These are phyloP conservation scores for Gallinago nigripennis DNA, from an alignment of 2,797 vertebrate species.

Conservation along the genomic window DNA sequence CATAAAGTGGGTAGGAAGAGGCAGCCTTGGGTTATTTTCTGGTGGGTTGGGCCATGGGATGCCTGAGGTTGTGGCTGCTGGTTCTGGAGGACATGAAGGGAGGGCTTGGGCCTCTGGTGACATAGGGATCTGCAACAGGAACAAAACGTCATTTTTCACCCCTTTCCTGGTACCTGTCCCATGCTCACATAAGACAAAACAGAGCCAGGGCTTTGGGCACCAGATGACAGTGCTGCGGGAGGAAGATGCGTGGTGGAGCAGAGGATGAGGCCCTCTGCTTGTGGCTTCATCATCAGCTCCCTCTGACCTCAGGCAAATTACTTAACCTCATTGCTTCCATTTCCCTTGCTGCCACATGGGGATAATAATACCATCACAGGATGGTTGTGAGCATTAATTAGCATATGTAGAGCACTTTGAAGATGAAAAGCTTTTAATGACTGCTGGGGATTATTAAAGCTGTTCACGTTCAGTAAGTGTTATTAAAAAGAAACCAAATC, in stretches of 20 bases:
- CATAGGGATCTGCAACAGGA: background rate
- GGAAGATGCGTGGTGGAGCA: background rate
- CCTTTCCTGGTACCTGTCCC: background rate
- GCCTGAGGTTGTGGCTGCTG: background rate
- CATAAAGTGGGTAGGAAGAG: background rate
- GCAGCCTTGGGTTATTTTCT: background rate
- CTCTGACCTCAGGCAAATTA: constrained; percentile 44
- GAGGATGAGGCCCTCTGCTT: background rate
- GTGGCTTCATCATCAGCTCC: constrained; percentile 4
- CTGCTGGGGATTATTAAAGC: constrained; percentile 51
- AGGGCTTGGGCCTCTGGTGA: background rate
- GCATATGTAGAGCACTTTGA: constrained; percentile 56
- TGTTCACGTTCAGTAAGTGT: constrained; percentile 33
- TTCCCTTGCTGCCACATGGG: constrained; percentile 50
- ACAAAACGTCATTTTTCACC: background rate
- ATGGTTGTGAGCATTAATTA: constrained; percentile 63
- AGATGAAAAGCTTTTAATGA: constrained; percentile 63
- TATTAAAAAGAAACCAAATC: constrained; percentile 62
- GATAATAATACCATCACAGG: constrained; percentile 42
- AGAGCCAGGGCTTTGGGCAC: background rate
- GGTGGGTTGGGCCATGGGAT: background rate
- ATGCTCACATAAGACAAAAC: background rate
- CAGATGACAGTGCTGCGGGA: background rate
- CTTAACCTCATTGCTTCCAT: constrained; percentile 50
- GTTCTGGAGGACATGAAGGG: background rate